These are phyloP conservation scores for Cheilosia impressa DNA, from an alignment of 2,888 invertebrate species.

Conservation along the genomic window DNA sequence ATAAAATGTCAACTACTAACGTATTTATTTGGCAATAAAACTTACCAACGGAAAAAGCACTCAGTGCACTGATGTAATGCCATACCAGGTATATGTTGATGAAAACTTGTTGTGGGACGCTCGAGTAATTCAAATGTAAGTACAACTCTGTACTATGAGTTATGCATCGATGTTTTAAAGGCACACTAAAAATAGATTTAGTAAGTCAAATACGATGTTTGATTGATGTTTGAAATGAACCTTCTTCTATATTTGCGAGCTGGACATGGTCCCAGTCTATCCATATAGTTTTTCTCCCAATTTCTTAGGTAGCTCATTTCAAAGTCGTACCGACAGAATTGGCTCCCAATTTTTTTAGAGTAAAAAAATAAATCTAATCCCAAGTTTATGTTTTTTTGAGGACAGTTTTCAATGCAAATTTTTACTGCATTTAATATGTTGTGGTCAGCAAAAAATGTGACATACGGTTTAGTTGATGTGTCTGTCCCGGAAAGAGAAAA, in stretches of 20 bases:
- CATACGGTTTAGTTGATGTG: constrained; percentile 89
- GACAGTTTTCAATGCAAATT: constrained; percentile 95
- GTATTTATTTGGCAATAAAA: too few species aligned
- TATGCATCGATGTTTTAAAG: too few species aligned
- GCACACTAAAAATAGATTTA: too few species aligned
- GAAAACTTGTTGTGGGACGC: too few species aligned
- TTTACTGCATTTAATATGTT: constrained; percentile 90
- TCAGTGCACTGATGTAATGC: too few species aligned
- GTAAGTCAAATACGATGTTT: not conserved
- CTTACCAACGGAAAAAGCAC: too few species aligned
- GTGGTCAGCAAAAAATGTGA: constrained; percentile 92
- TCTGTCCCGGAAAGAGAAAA: constrained; percentile 91
- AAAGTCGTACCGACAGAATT: constrained; percentile 90
- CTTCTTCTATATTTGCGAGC: not conserved
- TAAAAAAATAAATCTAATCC: constrained; percentile 89
- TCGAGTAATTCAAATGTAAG: too few species aligned
- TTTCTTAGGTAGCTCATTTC: constrained; percentile 85
- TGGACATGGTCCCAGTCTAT: constrained; percentile 90
- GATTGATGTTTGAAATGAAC: not conserved
- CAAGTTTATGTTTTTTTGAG: constrained; percentile 86
- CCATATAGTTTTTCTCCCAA: constrained; percentile 79
- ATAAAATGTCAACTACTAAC: too few species aligned
- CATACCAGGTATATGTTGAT: too few species aligned
- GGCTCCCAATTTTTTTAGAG: constrained; percentile 88
- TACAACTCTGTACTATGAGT: too few species aligned